Base-by-base conservation (phyloP, 2,888 invertebrate species). In the Nipponacmea schrenckii region DNA sequence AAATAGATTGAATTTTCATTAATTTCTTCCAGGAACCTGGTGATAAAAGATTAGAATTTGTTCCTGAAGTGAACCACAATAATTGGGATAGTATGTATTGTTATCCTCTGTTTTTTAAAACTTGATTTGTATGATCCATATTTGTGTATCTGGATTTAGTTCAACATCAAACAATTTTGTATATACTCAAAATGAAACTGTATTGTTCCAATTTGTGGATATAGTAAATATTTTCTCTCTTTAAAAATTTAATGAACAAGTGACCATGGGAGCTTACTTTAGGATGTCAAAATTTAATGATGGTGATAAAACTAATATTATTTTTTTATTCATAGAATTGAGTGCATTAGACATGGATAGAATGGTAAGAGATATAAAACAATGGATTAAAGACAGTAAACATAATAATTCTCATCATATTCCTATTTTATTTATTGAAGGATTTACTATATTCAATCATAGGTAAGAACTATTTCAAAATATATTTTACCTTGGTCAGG, bases 391-490 rank as follows among this genome's bases (percentile, higher is more conserved):
- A 17, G 64, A 63, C 2, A 64, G 65, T 8, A 50, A 72, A 62
- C 15, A 70, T 39, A 44, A 20, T 24, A 46, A 62, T 31, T 66
- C 45, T 56, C 67, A 74, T 27, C 20, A 62, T 0, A 27, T 67
- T n/a, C 62, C 72, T 26, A 50, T 82, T 56, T 70, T 84, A 5
- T 64, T 85, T 62, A 73, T 84, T 24, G 85, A 85, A 62, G 85
- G 85, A 5, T 83, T 81, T 74, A 79, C 80, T 46, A 79, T 85
- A 50, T 84, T 80, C 74, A 83, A 81, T 15, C 80, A 82, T 76
- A 78, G 77, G 85, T 84, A 79, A 68, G 63, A 62, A 17, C 15
- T 64, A 48, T 7, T 26, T n/a, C n/a, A n/a, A n/a, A n/a, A n/a
- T n/a, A 48, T 17, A n/a, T 67, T 66, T 66, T 20, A n/a, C 17